A percentile compares a stretch with the other conserved stretches of the same genome.
Conservation (phyloP, 2,113 vertebrate species). For the Rattus rattus region DNA sequence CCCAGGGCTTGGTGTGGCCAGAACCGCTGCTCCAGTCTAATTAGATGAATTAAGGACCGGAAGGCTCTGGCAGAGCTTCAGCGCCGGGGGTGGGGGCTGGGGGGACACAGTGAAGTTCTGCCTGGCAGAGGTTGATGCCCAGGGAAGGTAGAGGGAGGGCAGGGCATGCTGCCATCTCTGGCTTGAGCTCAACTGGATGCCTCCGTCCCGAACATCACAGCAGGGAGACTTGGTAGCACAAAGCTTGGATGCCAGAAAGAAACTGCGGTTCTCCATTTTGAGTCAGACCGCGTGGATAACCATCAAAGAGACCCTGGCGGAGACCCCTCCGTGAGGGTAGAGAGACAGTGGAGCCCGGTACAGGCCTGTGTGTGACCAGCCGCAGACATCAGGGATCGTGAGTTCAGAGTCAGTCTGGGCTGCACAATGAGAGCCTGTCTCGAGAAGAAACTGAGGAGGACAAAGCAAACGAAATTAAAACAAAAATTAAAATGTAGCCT, state of each 20-base stretch:
- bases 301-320: background rate
- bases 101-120: background rate
- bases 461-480: background rate
- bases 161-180: background rate
- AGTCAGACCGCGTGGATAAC: background rate
- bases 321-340: background rate
- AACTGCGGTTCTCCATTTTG: background rate
- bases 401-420: background rate
- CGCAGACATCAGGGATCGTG: background rate
- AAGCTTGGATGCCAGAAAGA: background rate
- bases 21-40: background rate
- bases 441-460: background rate
- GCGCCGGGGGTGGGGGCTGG: background rate
- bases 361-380: no score
- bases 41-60: constrained; percentile 7
- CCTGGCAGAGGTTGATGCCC: background rate
- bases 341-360: no score
- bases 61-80: background rate
- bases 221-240: background rate
- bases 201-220: background rate
- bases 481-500: background rate
- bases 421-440: background rate
- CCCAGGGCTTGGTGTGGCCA: background rate
- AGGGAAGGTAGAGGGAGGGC: background rate
- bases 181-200: background rate